Percentiles rank a stretch among this genome's conserved stretches.
These are phyloP conservation scores for Epinotia bilunana DNA, from an alignment of 2,888 invertebrate species.

Conservation along the genomic window DNA sequence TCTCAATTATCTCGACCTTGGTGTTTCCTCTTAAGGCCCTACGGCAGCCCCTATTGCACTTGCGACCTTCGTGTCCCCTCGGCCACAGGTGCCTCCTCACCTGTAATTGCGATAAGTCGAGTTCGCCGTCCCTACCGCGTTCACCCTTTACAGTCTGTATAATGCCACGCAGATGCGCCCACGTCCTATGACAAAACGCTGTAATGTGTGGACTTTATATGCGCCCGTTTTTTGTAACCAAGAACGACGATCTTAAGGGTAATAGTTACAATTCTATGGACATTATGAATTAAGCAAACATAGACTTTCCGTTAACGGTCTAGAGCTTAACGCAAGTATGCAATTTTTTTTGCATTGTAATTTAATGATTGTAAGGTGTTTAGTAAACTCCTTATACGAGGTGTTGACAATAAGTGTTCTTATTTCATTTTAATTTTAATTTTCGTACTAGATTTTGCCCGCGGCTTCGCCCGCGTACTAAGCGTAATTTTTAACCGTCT, in stretches of 20 bases:
- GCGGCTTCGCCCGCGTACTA: too few species aligned
- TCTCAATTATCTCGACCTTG: too few species aligned
- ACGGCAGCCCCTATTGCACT: constrained; percentile 37
- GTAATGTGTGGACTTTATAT: not conserved
- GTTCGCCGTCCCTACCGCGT: constrained; percentile 52
- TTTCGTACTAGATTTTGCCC: too few species aligned
- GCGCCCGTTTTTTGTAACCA: not conserved
- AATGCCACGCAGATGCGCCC: constrained; percentile 50
- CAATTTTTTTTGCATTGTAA: not conserved
- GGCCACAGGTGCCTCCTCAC: constrained; percentile 73
- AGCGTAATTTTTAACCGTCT: too few species aligned
- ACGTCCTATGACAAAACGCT: not conserved
- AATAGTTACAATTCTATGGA: not conserved
- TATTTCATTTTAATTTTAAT: not conserved
- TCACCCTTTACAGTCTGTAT: constrained; percentile 49
- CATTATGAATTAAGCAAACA: constrained; percentile 2
- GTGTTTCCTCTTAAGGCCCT: too few species aligned
- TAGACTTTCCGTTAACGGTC: not conserved
- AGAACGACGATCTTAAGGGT: not conserved
- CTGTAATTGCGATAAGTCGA: constrained; percentile 66
- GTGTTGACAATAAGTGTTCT: constrained; percentile 3
- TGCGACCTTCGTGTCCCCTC: constrained; percentile 68
- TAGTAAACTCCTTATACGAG: not conserved
- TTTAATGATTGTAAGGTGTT: not conserved
- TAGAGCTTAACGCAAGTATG: not conserved